phyloP scores from a whole-genome alignment of 2,113 vertebrate species.

The Embiotoca jacksoni region DNA sequence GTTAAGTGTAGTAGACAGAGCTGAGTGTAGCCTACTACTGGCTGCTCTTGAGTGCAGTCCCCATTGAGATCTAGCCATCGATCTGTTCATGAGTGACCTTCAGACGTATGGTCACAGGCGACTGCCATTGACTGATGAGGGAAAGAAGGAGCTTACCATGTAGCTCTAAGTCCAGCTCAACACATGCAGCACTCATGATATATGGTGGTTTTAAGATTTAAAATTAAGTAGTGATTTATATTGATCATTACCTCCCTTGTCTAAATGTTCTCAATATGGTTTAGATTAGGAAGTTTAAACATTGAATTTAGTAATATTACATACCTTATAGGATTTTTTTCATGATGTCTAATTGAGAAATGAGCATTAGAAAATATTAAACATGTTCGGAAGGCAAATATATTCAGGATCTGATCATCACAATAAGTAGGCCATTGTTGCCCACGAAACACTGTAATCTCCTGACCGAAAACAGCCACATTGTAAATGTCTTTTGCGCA shows the following conservation, averaged over 20 bases:
- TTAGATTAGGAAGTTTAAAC: background rate
- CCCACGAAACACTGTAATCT: constrained; percentile 61
- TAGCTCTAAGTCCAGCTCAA: constrained; percentile 5
- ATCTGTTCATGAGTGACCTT: constrained; percentile 78
- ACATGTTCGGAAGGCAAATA: constrained; percentile 36
- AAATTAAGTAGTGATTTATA: background rate
- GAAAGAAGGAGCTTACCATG: constrained; percentile 22
- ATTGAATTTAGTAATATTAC: background rate
- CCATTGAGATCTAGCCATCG: constrained; percentile 61
- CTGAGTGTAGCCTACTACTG: constrained; percentile 22
- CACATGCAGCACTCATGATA: constrained; percentile 11
- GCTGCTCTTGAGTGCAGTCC: constrained; percentile 47
- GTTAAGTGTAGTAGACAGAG: constrained; percentile 28
- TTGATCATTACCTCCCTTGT: background rate
- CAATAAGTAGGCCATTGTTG: constrained; percentile 72
- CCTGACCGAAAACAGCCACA: constrained; percentile 58
- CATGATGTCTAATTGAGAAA: background rate
- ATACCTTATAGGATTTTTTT: background rate
- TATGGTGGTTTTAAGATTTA: background rate
- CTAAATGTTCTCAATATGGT: background rate
- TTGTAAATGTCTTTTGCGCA: constrained; percentile 51
- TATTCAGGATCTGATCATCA: constrained; percentile 59
- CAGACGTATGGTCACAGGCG: constrained; percentile 57
- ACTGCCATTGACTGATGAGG: constrained; percentile 45
- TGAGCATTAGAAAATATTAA: constrained; percentile 23